Evolutionary conservation across 2,888 invertebrate species (phyloP).

Genomic region (Microplitis deprimator): DNA sequence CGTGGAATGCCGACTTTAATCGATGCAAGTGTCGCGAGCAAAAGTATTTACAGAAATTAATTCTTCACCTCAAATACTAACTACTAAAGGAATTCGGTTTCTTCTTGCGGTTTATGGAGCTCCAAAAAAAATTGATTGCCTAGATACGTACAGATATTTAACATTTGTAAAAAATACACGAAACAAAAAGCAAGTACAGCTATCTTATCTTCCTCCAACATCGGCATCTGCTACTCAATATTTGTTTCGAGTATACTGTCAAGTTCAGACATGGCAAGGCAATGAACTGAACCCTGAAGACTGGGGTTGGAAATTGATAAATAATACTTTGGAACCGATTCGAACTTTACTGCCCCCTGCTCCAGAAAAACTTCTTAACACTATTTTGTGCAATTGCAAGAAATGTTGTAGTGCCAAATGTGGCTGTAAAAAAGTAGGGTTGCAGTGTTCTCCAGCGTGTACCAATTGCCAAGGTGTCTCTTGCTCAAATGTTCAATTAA

Average conservation of each 20-base stretch:
- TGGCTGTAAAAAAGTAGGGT: conserved; percentile 55
- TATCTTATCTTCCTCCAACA: conserved; percentile 53
- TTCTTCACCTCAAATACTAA: conserved; percentile 49
- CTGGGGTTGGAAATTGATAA: conserved; percentile 56
- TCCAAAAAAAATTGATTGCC: conserved; percentile 51
- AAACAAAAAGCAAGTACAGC: conserved; percentile 50
- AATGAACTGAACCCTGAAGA: conserved; percentile 51
- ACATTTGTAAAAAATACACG: conserved; percentile 50
- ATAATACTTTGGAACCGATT: conserved; percentile 47
- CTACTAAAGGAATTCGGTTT: conserved; percentile 56
- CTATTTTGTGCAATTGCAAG: conserved; percentile 55
- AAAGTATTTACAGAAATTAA: conserved; percentile 49
- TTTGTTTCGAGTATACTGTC: conserved; percentile 54
- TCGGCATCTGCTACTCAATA: conserved; percentile 55
- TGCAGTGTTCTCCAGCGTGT: conserved; percentile 55
- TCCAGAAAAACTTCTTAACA: conserved; percentile 56
- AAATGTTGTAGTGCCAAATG: conserved; percentile 52
- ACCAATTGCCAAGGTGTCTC: conserved; percentile 53
- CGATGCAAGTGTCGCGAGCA: no score
- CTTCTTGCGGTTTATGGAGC: conserved; percentile 56
- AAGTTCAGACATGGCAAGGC: conserved; percentile 56
- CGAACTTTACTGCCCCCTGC: conserved; percentile 47
- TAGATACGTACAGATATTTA: conserved; percentile 56
- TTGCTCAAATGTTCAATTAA: conserved; percentile 48
- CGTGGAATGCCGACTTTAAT: no score